phyloP scores from a whole-genome alignment of 2,113 vertebrate genomes.

The human (Homo sapiens) region GRCh38 chrY:24738001-24738500 shows the following conservation, averaged over 20 bases:
- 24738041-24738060: background rate
- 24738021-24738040: background rate
- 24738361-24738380: background rate
- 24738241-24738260: no score
- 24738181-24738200: background rate
- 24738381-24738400: background rate
- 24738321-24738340: background rate
- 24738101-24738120: background rate
- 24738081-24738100: background rate
- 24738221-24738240: background rate
- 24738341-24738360: background rate
- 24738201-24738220: background rate
- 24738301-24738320: background rate
- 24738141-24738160: background rate
- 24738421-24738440: background rate
- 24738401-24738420: background rate
- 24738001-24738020: background rate
- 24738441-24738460: background rate
- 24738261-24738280: background rate
- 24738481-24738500: background rate
- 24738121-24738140: background rate
- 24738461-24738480: background rate
- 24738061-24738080: background rate
- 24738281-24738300: background rate
- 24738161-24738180: background rate